These are phyloP conservation scores for Diaphora mendica DNA, from an alignment of 2,888 invertebrate genomes.

Conservation along the genomic window DNA sequence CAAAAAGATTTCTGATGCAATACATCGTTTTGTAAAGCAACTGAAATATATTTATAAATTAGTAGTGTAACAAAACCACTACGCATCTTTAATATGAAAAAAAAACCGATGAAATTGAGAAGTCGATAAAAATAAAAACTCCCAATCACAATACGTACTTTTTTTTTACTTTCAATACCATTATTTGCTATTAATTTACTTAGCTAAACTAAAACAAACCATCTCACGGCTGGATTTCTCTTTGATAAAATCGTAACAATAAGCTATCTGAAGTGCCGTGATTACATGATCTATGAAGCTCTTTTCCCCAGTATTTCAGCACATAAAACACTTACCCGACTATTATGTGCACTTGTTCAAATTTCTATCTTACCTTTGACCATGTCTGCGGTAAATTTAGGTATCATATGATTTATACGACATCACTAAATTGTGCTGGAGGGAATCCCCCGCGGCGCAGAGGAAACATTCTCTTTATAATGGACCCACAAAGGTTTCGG, in stretches of 20 bases:
- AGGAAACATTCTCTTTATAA: constrained; percentile 59
- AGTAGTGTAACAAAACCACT: no score
- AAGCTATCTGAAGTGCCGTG: neutral
- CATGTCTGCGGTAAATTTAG: constrained; percentile 46
- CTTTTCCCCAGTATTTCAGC: constrained; percentile 7
- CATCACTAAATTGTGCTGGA: constrained; percentile 55
- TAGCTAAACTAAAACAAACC: neutral
- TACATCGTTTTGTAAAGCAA: no score
- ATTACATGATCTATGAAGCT: neutral
- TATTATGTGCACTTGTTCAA: constrained; percentile 38
- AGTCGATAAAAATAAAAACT: no score
- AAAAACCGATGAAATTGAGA: no score
- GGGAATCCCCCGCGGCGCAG: constrained; percentile 51
- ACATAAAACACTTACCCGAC: constrained; percentile 46
- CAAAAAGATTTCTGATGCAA: no score
- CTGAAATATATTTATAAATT: no score
- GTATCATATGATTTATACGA: constrained; percentile 55
- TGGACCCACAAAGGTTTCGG: constrained; percentile 45
- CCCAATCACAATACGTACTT: no score
- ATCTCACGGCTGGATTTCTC: neutral
- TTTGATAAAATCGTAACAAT: neutral
- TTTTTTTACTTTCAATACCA: no score
- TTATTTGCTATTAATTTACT: neutral
- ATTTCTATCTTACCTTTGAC: constrained; percentile 40
- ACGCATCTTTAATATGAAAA: no score